phyloP scores from a whole-genome alignment of 1,140 invertebrate species.

The Colletes latitarsis region DNA sequence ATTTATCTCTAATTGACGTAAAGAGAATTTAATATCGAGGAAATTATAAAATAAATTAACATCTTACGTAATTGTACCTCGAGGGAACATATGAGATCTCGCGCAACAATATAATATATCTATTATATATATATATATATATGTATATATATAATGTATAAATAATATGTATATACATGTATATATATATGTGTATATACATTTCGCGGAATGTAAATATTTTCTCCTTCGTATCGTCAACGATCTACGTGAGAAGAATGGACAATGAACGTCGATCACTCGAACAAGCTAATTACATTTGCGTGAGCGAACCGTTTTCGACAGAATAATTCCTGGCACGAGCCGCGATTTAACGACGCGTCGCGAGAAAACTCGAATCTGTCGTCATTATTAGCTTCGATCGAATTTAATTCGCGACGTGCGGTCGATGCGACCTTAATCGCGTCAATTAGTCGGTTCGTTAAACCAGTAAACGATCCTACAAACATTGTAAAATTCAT shows the following conservation, averaged over 20 bases:
- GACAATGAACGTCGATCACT: constrained; percentile 44
- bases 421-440: neutral
- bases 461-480: constrained; percentile 8
- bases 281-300: constrained; percentile 47
- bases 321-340: constrained; percentile 21
- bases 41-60: neutral
- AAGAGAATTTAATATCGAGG: neutral
- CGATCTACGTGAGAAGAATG: constrained; percentile 20
- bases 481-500: constrained; percentile 3
- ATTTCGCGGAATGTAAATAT: constrained; percentile 35
- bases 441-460: constrained; percentile 15
- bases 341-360: neutral
- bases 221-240: neutral
- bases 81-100: neutral
- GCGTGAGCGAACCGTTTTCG: constrained; percentile 21
- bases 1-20: neutral
- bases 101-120: neutral
- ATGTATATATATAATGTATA: neutral
- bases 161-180: neutral
- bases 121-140: neutral
- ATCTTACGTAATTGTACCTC: neutral
- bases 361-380: neutral
- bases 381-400: constrained; percentile 19
- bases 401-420: constrained; percentile 5
- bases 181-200: constrained; percentile 1